Percentiles rank a stretch among this genome's conserved stretches.
These are phyloP conservation scores for Pantherophis guttatus DNA, from an alignment of 2,113 vertebrate species.

Conservation along the genomic window DNA sequence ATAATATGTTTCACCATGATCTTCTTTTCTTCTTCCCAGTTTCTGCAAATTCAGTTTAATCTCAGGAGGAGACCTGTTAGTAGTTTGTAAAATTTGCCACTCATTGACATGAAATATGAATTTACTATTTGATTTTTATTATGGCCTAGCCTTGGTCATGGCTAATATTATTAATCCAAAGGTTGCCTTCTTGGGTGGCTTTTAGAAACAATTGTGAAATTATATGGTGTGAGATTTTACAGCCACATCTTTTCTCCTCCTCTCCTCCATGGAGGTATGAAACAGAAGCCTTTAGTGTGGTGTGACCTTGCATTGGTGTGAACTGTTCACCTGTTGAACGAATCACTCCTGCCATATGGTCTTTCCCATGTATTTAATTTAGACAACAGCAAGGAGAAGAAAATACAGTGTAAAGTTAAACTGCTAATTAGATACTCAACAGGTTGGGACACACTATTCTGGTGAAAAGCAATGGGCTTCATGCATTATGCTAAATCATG, in stretches of 20 bases:
- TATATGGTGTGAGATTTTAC: constrained; percentile 6
- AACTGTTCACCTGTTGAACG: constrained; percentile 10
- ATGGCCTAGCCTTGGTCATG: neutral
- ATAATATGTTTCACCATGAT: neutral
- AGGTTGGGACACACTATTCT: neutral
- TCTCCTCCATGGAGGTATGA: neutral
- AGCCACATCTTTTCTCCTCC: neutral
- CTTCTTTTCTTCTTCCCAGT: neutral
- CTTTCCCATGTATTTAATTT: neutral
- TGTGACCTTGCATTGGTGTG: constrained; percentile 1
- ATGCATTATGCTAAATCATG: neutral
- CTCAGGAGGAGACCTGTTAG: neutral
- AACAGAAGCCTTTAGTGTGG: neutral
- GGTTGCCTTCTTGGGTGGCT: constrained; percentile 11
- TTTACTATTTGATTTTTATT: neutral
- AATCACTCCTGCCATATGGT: constrained; percentile 5
- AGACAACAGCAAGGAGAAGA: neutral
- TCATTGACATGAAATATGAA: neutral
- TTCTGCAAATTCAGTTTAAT: neutral
- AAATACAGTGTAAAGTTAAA: neutral
- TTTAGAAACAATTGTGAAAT: neutral
- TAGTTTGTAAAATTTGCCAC: neutral
- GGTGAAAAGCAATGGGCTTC: neutral
- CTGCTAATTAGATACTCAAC: neutral
- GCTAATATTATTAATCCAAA: neutral